These are phyloP conservation scores for Scolanthus callimorphus DNA, from an alignment of 92 coral and sea anemone species.

Conservation along the genomic window DNA sequence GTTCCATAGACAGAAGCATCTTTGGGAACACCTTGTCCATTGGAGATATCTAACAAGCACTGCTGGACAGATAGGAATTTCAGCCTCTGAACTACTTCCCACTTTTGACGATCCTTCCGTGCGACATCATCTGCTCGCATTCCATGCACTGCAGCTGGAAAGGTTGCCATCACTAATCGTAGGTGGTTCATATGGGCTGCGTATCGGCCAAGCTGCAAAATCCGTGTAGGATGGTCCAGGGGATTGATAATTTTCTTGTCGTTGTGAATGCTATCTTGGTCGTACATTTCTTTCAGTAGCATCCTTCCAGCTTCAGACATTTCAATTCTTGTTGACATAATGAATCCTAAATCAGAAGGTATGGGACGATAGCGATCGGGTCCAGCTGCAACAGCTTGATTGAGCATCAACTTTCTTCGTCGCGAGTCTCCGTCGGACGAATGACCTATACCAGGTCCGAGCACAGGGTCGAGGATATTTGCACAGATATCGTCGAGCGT, in stretches of 20 bases:
- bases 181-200: slow-evolving; percentile 29
- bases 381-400: slow-evolving; percentile 6
- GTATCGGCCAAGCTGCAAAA: slow-evolving; percentile 31
- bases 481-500: slow-evolving; percentile 35
- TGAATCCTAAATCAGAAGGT: slow-evolving; percentile 22
- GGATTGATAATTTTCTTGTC: slow-evolving; percentile 40
- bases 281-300: slow-evolving; percentile 16
- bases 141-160: slow-evolving; percentile 5
- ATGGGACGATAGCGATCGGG: slow-evolving; percentile 20
- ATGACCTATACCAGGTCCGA: slow-evolving; percentile 53
- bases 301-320: slow-evolving; percentile 36
- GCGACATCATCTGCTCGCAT: slow-evolving; percentile 18
- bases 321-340: slow-evolving; percentile 31
- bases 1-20: slow-evolving; percentile 56
- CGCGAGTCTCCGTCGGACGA: slow-evolving; percentile 45
- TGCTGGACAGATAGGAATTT: slow-evolving; percentile 43
- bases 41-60: slow-evolving; percentile 43
- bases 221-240: slow-evolving; percentile 38
- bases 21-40: slow-evolving; percentile 37
- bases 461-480: slow-evolving; percentile 43
- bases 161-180: slow-evolving; percentile 7
- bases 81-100: slow-evolving; percentile 56
- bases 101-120: slow-evolving; percentile 48
- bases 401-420: slow-evolving; percentile 31
- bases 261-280: slow-evolving; percentile 44